Percentiles rank a stretch among this genome's conserved stretches.
Evolutionary conservation across 2,797 vertebrate genomes (phyloP).

Genomic region (Sebastiscus tertius): DNA sequence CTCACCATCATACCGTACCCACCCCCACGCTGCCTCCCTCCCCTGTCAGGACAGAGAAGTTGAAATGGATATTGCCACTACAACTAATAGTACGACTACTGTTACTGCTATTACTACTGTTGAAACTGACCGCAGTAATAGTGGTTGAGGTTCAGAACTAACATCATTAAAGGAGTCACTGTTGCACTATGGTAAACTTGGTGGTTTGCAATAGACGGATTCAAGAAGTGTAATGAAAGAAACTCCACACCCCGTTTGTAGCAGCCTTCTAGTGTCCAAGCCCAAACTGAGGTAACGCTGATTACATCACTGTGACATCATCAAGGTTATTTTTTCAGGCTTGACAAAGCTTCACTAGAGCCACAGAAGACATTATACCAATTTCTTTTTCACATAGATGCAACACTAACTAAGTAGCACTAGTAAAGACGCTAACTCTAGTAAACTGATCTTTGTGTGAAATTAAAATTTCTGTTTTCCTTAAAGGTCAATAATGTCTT

Average conservation of each 20-base stretch:
- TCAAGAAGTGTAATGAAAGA: not conserved
- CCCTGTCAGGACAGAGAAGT: slow-evolving; percentile 3
- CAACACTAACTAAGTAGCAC: too few species aligned
- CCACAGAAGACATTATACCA: not conserved
- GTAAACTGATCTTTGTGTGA: not conserved
- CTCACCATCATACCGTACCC: slow-evolving; percentile 8
- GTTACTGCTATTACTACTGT: not conserved
- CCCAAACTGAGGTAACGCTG: not conserved
- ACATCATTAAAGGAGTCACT: not conserved
- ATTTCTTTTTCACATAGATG: not conserved
- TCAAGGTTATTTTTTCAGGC: not conserved
- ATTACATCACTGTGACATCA: not conserved
- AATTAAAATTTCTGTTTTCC: not conserved
- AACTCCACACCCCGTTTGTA: not conserved
- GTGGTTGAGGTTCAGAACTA: not conserved
- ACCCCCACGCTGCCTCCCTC: slow-evolving; percentile 37
- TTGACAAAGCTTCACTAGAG: not conserved
- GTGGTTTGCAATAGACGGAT: not conserved
- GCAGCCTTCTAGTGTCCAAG: not conserved
- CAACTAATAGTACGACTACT: not conserved
- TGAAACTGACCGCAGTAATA: not conserved
- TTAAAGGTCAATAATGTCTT: not conserved
- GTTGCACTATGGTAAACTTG: not conserved
- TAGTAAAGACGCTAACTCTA: too few species aligned
- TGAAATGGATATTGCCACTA: slow-evolving; percentile 20